Evolutionary conservation across 2,113 vertebrate species (phyloP), one percentile per base, ranked within the genome.

Genomic region (Tricholaema leucomelas): DNA sequence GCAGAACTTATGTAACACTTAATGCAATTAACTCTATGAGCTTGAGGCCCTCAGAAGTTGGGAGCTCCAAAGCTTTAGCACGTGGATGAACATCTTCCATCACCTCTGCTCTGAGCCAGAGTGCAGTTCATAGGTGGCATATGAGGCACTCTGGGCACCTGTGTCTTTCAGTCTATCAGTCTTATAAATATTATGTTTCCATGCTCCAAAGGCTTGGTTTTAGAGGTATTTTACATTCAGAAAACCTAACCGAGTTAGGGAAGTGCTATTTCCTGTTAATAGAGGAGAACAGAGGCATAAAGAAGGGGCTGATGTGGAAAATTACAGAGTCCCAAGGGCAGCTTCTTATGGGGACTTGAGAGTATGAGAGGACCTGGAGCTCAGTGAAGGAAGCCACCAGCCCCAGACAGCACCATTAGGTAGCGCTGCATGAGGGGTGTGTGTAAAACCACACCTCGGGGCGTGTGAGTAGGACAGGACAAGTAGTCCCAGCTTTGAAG

Each of bases 371-470:
- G 25, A 21, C 7, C 25, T 20, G 58, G 46, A n/a, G 52, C 48
- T 18, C 1, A 2, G 44, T 0, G 0, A 7, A 9, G n/a, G 58
- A 56, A 70, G 59, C 38, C 66, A 42, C 6, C 24, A 59, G 66
- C 58, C 63, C 92, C 56, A 0, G 0, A 33, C 80, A 86, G 15
- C 56, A 89, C 77, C 87, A 35, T 5, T 31, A 6, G 78, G 73
- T 33, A 67, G 80, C 21, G 10, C 72, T 31, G 76, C 69, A 89
- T 87, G 81, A 33, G n/a, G 58, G 33, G 58, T 33, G 91, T 90
- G 91, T 92, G 93, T 91, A 92, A 96, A 93, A 95, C 95, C 95
- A 89, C 95, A 91, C 93, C 94, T 94, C 91, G 76, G 91, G 95
- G 95, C 2, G 91, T 95, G 94, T 64, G 93, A 94, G 95, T 90